A percentile compares a stretch with the other conserved stretches of the same genome.
phyloP scores from a whole-genome alignment of 2,888 invertebrate genomes.

The Volucella inanis region DNA sequence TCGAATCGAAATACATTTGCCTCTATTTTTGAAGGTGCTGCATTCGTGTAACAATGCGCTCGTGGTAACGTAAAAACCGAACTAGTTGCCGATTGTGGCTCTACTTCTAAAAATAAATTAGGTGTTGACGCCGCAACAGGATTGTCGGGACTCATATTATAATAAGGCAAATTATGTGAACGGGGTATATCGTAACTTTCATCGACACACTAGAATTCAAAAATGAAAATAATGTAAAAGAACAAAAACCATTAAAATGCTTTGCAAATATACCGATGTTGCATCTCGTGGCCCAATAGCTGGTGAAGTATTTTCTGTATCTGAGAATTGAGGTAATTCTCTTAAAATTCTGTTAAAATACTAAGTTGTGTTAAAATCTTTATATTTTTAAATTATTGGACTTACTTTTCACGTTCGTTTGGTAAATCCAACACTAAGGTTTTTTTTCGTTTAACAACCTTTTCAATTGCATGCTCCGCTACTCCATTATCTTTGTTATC shows the following conservation, averaged over 20 bases:
- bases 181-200: slow-evolving; percentile 90
- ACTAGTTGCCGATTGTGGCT: slow-evolving; percentile 72
- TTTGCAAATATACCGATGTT: slow-evolving; percentile 76
- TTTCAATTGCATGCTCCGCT: slow-evolving; percentile 75
- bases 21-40: slow-evolving; percentile 83
- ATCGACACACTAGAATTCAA: slow-evolving; percentile 78
- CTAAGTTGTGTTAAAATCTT: background rate
- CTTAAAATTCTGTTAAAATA: slow-evolving; percentile 77
- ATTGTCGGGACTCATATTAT: slow-evolving; percentile 81
- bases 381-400: background rate
- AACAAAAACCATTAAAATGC: background rate
- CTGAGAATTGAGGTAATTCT: slow-evolving; percentile 82
- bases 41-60: slow-evolving; percentile 84
- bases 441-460: slow-evolving; percentile 86
- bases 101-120: slow-evolving; percentile 79
- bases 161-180: slow-evolving; percentile 85
- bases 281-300: slow-evolving; percentile 82
- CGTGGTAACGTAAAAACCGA: slow-evolving; percentile 79
- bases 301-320: slow-evolving; percentile 83
- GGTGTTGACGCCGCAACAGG: slow-evolving; percentile 82
- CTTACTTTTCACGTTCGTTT: slow-evolving; percentile 83
- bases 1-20: slow-evolving; percentile 85
- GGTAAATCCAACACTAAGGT: slow-evolving; percentile 80
- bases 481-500: slow-evolving; percentile 75
- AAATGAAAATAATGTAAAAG: slow-evolving; percentile 6